phyloP scores from a whole-genome alignment of 2,113 vertebrate species.

The Arvicanthis niloticus region DNA sequence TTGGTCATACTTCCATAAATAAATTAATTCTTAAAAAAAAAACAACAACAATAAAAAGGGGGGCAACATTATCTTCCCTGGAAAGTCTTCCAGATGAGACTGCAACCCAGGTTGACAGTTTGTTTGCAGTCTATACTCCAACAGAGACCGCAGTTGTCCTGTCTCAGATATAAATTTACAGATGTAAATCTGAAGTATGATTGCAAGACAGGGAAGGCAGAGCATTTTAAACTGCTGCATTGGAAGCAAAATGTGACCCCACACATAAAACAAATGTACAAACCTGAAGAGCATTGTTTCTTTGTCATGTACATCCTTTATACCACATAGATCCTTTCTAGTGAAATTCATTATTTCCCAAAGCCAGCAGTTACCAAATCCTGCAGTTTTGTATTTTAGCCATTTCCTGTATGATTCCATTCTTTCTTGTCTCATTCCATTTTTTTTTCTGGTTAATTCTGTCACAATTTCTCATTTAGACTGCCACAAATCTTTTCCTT shows the following conservation, averaged over 20 bases:
- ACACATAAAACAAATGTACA: not conserved
- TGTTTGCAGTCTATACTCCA: not conserved
- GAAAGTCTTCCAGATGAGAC: not conserved
- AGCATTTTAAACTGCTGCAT: not conserved
- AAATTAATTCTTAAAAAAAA: not conserved
- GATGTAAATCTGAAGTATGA: not conserved
- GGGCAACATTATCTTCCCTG: not conserved
- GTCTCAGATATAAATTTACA: not conserved
- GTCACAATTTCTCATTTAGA: not conserved
- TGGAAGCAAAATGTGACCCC: not conserved
- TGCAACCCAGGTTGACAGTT: not conserved
- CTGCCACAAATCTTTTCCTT: not conserved
- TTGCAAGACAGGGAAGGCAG: not conserved
- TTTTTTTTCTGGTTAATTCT: not conserved
- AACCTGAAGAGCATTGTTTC: not conserved
- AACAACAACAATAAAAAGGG: too few relatives aligned
- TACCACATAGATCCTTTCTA: not conserved
- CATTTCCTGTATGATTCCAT: not conserved
- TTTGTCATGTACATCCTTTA: not conserved
- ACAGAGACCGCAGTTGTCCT: not conserved
- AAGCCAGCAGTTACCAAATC: not conserved
- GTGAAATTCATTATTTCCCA: conserved; percentile 1
- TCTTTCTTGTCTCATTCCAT: not conserved
- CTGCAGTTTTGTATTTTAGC: not conserved
- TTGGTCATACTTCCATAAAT: not conserved